These are phyloP conservation scores for Vidua macroura DNA, from an alignment of 2,113 vertebrate species.

Conservation along the genomic window DNA sequence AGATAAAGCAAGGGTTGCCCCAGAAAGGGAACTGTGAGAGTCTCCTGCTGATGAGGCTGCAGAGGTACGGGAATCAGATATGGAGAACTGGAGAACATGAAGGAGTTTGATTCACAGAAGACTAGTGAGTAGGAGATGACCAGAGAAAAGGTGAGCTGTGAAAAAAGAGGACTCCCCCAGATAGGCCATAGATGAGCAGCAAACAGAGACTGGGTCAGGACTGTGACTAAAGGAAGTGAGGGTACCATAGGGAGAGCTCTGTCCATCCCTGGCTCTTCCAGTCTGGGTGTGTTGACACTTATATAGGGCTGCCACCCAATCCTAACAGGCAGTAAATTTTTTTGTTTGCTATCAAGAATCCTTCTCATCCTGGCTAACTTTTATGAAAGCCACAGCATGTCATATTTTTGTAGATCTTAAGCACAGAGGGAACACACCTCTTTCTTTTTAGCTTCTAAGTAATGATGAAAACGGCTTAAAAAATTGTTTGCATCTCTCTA, in stretches of 20 bases:
- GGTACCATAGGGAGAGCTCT: background rate
- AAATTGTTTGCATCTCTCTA: background rate
- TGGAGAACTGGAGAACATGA: background rate
- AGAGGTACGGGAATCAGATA: background rate
- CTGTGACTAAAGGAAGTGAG: background rate
- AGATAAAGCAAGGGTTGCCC: background rate
- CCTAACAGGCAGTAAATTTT: background rate
- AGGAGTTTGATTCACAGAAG: background rate
- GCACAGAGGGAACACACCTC: background rate
- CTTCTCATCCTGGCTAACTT: background rate
- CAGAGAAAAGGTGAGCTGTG: background rate
- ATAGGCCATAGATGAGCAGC: background rate
- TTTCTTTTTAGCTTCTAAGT: background rate
- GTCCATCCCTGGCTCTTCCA: background rate
- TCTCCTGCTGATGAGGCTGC: background rate
- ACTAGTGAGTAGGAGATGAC: background rate
- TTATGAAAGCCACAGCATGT: background rate
- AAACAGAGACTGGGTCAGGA: background rate
- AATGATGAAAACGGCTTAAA: background rate
- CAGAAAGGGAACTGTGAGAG: background rate
- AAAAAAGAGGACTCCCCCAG: background rate
- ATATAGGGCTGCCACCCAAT: fast-evolving
- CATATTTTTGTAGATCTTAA: background rate
- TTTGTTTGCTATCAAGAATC: background rate
- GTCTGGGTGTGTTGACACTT: background rate